Evolutionary conservation across 2,113 vertebrate genomes (phyloP).

Genomic region (Gracilinanus agilis): DNA sequence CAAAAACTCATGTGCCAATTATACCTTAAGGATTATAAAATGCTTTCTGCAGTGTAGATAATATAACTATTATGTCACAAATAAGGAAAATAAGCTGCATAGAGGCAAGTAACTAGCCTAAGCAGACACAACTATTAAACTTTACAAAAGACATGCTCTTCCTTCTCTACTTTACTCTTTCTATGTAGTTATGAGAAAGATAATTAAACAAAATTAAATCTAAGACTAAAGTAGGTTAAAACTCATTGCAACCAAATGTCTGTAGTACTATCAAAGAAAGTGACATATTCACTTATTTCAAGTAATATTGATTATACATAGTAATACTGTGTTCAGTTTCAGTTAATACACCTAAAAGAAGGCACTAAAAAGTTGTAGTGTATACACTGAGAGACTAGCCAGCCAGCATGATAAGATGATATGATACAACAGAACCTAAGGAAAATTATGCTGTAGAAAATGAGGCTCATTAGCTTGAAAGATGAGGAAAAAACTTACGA

Average conservation of each 20-base stretch:
- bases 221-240: not conserved
- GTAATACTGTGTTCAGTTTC: not conserved
- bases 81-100: not conserved
- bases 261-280: not conserved
- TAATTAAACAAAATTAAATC: not conserved
- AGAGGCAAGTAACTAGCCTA: not conserved
- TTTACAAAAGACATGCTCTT: not conserved
- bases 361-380: not conserved
- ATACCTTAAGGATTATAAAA: not conserved
- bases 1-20: not conserved
- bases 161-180: not conserved
- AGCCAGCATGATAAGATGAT: not conserved
- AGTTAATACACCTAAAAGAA: not conserved
- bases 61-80: not conserved
- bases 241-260: not conserved
- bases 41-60: not conserved
- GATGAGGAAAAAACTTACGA: not conserved
- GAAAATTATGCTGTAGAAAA: not conserved
- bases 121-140: not conserved
- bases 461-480: not conserved
- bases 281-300: not conserved
- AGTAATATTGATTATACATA: not conserved
- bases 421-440: not conserved
- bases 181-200: not conserved
- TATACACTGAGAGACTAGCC: not conserved